phyloP scores from a whole-genome alignment of 2,113 vertebrate species.

The Prietella phreatophila region DNA sequence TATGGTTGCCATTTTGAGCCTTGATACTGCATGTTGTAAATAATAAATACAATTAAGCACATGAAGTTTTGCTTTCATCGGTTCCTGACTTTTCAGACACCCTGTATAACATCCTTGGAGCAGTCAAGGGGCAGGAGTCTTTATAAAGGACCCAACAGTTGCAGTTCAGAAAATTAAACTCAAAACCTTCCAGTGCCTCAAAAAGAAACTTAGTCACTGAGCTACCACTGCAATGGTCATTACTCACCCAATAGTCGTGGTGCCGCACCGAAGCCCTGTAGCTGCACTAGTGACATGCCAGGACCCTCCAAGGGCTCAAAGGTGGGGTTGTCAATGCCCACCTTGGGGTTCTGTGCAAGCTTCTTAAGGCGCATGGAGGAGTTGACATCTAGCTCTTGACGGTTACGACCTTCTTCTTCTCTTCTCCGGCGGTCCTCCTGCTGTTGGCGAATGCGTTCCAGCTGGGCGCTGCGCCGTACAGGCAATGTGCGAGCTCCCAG shows the following conservation, averaged over 20 bases:
- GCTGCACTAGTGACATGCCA: slow-evolving; percentile 57
- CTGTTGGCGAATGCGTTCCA: slow-evolving; percentile 94
- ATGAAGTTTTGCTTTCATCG: not conserved
- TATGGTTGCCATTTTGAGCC: too few species aligned
- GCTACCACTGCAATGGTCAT: not conserved
- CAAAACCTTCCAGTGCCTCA: not conserved
- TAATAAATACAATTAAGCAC: not conserved
- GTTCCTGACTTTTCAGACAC: not conserved
- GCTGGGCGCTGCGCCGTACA: slow-evolving; percentile 84
- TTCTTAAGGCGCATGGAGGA: slow-evolving; percentile 94
- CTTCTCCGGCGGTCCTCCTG: slow-evolving; percentile 93
- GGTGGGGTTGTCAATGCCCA: slow-evolving; percentile 97
- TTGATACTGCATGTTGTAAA: not conserved
- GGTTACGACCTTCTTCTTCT: slow-evolving; percentile 86
- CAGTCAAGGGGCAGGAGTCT: not conserved
- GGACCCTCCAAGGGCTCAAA: slow-evolving; percentile 89
- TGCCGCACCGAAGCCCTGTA: slow-evolving; percentile 75
- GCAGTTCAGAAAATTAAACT: not conserved
- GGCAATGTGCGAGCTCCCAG: slow-evolving; percentile 90
- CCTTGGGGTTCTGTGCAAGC: slow-evolving; percentile 92
- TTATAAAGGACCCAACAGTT: too few species aligned
- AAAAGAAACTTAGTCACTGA: not conserved
- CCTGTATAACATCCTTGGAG: not conserved
- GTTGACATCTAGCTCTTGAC: slow-evolving; percentile 91
- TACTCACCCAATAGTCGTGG: slow-evolving; percentile 58